A percentile compares a stretch with the other conserved stretches of the same genome.
Conservation (phyloP, 92 coral and sea anemone species). For the Plumapathes pennacea region DNA sequence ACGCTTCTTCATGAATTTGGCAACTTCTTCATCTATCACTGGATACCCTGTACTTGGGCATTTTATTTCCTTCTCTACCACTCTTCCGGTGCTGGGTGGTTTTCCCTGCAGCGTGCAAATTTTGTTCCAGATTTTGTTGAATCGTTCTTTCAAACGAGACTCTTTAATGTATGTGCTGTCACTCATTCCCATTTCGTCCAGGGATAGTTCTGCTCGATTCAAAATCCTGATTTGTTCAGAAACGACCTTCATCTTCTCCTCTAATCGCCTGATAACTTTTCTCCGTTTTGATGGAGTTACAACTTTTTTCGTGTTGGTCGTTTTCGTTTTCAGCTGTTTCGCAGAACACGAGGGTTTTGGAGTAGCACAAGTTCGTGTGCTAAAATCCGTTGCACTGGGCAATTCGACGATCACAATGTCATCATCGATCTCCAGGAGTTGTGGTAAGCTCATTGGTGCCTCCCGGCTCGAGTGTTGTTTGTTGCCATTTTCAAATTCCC, state of each 20-base stretch:
- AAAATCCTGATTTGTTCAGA: constrained; percentile 72
- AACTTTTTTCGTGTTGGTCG: too few species aligned
- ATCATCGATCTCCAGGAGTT: constrained; percentile 8
- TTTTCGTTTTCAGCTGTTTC: too few species aligned
- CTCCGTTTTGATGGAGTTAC: constrained; percentile 60
- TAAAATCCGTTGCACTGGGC: neutral
- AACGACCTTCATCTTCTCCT: constrained; percentile 51
- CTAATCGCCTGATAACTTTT: constrained; percentile 37
- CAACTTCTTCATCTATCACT: constrained; percentile 73
- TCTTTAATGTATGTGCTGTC: constrained; percentile 88
- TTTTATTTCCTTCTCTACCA: constrained; percentile 63
- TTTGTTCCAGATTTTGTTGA: constrained; percentile 77
- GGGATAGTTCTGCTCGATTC: constrained; percentile 75
- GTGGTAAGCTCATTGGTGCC: too few species aligned
- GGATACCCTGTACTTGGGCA: constrained; percentile 63
- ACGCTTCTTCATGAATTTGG: constrained; percentile 54
- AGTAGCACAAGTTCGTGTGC: neutral
- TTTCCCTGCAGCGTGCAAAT: constrained; percentile 77
- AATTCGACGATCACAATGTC: neutral
- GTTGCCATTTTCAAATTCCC: constrained; percentile 47
- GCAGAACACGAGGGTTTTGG: constrained; percentile 7
- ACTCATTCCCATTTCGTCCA: constrained; percentile 83
- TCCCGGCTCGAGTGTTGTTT: neutral
- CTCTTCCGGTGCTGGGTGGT: constrained; percentile 85
- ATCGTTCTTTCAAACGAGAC: constrained; percentile 64